Conservation (phyloP, 1,140 invertebrate species). For the Psix sp. region DNA sequence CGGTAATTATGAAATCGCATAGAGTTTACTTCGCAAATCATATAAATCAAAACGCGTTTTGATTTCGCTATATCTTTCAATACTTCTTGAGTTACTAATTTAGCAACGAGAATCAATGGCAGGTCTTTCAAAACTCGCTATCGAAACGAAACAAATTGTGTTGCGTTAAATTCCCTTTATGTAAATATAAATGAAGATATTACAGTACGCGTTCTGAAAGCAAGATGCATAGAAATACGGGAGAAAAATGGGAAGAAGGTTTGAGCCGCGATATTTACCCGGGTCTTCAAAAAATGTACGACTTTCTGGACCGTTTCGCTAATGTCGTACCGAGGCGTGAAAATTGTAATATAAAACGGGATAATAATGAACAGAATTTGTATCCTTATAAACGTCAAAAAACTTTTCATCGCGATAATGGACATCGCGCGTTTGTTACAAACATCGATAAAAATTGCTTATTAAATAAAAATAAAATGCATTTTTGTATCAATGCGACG, state of each 20-base stretch:
- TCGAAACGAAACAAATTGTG: constrained; percentile 18
- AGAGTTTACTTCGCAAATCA: not conserved
- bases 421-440: not conserved
- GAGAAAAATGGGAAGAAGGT: constrained; percentile 15
- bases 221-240: constrained; percentile 8
- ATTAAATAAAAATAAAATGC: not conserved
- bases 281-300: not conserved
- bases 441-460: not conserved
- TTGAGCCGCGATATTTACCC: constrained; percentile 10
- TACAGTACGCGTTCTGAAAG: not conserved
- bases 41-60: constrained; percentile 1
- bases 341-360: not conserved
- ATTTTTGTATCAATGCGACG: not conserved
- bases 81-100: constrained; percentile 17
- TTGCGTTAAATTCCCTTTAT: too few species aligned
- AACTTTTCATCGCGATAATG: not conserved
- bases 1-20: constrained; percentile 26
- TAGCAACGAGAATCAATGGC: constrained; percentile 17
- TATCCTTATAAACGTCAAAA: not conserved
- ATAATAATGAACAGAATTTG: not conserved
- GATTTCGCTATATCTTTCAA: not conserved
- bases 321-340: not conserved
- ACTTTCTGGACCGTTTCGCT: not conserved
- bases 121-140: constrained; percentile 19
- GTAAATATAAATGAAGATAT: too few species aligned